A percentile compares a stretch with the other conserved stretches of the same genome.
phyloP scores from a whole-genome alignment of 2,113 vertebrate species.

The Datnioides undecimradiatus region DNA sequence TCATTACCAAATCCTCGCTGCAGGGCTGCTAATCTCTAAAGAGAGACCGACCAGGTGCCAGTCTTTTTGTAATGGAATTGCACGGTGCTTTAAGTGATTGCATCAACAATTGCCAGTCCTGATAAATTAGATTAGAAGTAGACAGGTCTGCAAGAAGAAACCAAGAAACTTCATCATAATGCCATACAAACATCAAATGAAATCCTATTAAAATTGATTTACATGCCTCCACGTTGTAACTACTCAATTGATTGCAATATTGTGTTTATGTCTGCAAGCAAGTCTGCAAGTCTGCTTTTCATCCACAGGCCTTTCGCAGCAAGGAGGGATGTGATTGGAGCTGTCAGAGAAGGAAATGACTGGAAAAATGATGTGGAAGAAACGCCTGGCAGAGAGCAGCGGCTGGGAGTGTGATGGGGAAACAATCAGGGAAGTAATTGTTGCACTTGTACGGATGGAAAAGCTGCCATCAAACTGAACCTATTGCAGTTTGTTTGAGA shows the following conservation, averaged over 20 bases:
- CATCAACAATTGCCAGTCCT: slow-evolving; percentile 55
- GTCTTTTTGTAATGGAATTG: slow-evolving; percentile 75
- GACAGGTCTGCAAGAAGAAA: background rate
- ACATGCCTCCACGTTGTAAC: background rate
- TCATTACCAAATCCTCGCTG: slow-evolving; percentile 76
- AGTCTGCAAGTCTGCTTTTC: slow-evolving; percentile 28
- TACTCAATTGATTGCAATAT: slow-evolving; percentile 12
- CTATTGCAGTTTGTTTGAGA: background rate
- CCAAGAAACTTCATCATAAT: slow-evolving; percentile 21
- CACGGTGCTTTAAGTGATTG: slow-evolving; percentile 65
- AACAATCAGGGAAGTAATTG: slow-evolving; percentile 39
- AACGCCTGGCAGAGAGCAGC: slow-evolving; percentile 31
- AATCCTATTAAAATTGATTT: slow-evolving; percentile 11
- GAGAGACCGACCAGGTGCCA: slow-evolving; percentile 71
- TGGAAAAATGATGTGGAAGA: slow-evolving; percentile 32
- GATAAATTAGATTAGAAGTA: slow-evolving; percentile 62
- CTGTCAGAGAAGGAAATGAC: slow-evolving; percentile 46
- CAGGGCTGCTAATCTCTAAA: slow-evolving; percentile 68
- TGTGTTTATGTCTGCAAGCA: slow-evolving; percentile 13
- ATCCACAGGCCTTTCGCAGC: slow-evolving; percentile 23
- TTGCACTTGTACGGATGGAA: background rate
- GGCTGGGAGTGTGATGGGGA: slow-evolving; percentile 25
- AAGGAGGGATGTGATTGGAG: slow-evolving; percentile 42
- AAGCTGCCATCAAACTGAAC: slow-evolving; percentile 17
- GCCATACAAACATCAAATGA: background rate